Conservation (phyloP, 2,888 invertebrate species). For the Cacoxenus indagator region DNA sequence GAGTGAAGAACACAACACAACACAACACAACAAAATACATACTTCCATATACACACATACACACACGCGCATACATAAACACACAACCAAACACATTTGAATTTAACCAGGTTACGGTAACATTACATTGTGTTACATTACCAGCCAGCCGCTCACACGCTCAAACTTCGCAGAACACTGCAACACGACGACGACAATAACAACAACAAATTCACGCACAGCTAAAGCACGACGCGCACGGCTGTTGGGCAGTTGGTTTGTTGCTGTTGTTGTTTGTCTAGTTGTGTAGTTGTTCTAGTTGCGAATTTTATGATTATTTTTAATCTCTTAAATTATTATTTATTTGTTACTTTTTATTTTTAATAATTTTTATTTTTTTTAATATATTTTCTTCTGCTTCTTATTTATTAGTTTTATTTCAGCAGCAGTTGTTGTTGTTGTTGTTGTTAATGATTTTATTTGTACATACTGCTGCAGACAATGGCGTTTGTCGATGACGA, state of each 20-base stretch:
- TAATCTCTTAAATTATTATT: no score
- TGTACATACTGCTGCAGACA: neutral
- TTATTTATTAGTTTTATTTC: no score
- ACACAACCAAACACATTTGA: constrained; percentile 9
- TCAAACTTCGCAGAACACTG: neutral
- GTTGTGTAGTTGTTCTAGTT: neutral
- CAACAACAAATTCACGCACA: neutral
- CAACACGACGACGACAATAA: neutral
- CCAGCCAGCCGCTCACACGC: no score
- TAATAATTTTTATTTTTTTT: no score
- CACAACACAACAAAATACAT: constrained; percentile 15
- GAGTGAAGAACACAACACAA: neutral
- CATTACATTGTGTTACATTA: neutral
- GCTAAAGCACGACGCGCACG: neutral
- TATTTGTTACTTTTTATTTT: no score
- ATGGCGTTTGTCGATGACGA: neutral
- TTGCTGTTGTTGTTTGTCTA: neutral
- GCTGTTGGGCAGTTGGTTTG: neutral
- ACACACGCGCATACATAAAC: constrained; percentile 29
- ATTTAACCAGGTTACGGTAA: constrained; percentile 14
- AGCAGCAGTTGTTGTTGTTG: neutral
- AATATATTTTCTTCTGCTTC: no score
- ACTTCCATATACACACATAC: constrained; percentile 12
- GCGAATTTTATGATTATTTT: no score
- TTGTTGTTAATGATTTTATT: neutral